Evolutionary conservation across 2,888 invertebrate species (phyloP).

Genomic region (Eupeodes latifasciatus): DNA sequence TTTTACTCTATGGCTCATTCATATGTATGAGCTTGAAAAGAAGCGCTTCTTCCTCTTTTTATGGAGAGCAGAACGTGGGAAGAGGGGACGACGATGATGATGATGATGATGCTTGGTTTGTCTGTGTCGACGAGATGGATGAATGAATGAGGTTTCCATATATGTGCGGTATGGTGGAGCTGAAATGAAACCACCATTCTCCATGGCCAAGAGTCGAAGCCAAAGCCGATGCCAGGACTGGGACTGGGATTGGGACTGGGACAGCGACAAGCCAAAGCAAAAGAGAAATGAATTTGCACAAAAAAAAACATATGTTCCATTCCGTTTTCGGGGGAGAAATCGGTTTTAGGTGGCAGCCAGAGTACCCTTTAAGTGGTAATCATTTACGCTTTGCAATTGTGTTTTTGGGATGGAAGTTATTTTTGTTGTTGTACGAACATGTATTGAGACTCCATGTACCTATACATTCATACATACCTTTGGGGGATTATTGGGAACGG

Average conservation of each 20-base stretch:
- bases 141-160: constrained; percentile 67
- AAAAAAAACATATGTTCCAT: constrained; percentile 78
- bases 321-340: constrained; percentile 80
- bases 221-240: too few relatives aligned
- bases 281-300: constrained; percentile 57
- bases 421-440: not conserved
- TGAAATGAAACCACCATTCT: not conserved
- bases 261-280: not conserved
- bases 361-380: constrained; percentile 84
- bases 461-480: not conserved
- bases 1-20: constrained; percentile 69
- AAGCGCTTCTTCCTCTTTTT: constrained; percentile 35
- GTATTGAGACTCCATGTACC: not conserved
- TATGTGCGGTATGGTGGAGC: constrained; percentile 21
- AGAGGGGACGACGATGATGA: not conserved
- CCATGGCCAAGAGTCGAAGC: not conserved
- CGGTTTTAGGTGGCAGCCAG: constrained; percentile 83
- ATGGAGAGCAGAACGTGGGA: not conserved
- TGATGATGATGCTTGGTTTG: constrained; percentile 36
- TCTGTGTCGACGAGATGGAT: constrained; percentile 69
- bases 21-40: constrained; percentile 68
- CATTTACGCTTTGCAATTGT: constrained; percentile 84
- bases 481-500: constrained; percentile 7
- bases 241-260: not conserved
- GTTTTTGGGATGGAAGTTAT: constrained; percentile 70